Base-by-base conservation (phyloP, 2,797 vertebrate species). In the Meda fulgida region DNA sequence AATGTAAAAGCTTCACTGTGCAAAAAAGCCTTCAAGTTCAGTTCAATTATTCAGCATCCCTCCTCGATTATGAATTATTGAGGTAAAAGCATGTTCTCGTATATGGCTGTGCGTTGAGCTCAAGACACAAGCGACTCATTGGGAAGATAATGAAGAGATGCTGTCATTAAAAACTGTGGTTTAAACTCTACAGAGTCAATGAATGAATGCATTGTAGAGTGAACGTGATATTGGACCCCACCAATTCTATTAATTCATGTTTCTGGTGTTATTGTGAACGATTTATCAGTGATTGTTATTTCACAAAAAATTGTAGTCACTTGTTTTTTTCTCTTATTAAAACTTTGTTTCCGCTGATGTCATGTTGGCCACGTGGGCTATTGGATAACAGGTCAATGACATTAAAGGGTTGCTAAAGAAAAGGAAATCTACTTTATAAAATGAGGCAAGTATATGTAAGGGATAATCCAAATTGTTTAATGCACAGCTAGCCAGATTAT, bases 1-100 rank as follows among this genome's bases (percentile, higher is more conserved):
- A 94, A 94, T 94, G 92, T 93, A 93, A 95, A 88, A 96, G 94
- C 95, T 94, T 92, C 85, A 89, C 93, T 92, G 93, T 93, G 93
- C 95, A 94, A 94, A 94, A 95, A 96, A 94, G 92, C 93, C 93
- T 96, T 94, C 95, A 95, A 95, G 94, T 96, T 95, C 94, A 95
- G 87, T 95, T 96, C 93, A 96, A 96, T 96, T 95, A 96, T 96
- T 96, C 94, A 96, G 89, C 93, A 96, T 95, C 93, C 93, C 93
- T 96, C 94, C 92, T 93, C 93, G 92, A 94, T 92, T 88, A 95
- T 96, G 93, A 96, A 96, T 96, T 95, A 96, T 96, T 96, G 93
- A 96, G 93, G 92, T 93, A 91, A 95, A 96, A 96, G 94, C 95
- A 95, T 96, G 95, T 96, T 96, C 93, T 86, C 89, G 90, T 95